phyloP scores from a whole-genome alignment of 1,140 invertebrate species.

The Drosophila nigrodunni region DNA sequence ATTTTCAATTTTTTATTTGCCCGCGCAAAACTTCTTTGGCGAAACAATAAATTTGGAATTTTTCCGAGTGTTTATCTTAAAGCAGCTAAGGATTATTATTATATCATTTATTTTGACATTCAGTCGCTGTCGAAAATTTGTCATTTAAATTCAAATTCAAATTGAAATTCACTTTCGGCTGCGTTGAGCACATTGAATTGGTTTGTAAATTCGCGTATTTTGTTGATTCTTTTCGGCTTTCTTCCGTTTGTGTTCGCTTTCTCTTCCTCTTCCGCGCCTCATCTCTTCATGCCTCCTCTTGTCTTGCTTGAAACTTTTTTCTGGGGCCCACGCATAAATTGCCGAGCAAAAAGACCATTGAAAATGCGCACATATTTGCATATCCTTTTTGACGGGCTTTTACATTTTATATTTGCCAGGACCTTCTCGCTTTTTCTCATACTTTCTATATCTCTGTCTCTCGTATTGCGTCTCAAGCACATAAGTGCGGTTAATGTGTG shows the following conservation, averaged over 20 bases:
- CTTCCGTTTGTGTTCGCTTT: slow-evolving; percentile 28
- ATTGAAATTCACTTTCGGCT: slow-evolving; percentile 60
- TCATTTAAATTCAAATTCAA: slow-evolving; percentile 79
- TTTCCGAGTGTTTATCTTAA: slow-evolving; percentile 22
- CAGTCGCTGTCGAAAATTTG: slow-evolving; percentile 61
- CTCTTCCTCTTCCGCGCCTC: not conserved
- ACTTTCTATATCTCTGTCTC: not conserved
- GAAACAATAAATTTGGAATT: slow-evolving; percentile 1
- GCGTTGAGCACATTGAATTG: slow-evolving; percentile 74
- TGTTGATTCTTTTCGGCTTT: slow-evolving; percentile 58
- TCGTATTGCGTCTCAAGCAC: slow-evolving; percentile 18
- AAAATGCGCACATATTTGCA: slow-evolving; percentile 75
- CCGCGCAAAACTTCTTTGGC: slow-evolving; percentile 3
- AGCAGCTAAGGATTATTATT: slow-evolving; percentile 42
- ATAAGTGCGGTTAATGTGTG: slow-evolving; percentile 72
- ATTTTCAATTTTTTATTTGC: not conserved
- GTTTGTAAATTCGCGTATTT: slow-evolving; percentile 82
- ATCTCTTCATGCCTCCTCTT: not conserved
- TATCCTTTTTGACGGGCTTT: slow-evolving; percentile 64
- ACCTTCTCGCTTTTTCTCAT: not conserved
- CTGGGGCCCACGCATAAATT: slow-evolving; percentile 66
- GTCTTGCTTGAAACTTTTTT: slow-evolving; percentile 26
- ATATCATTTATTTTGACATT: slow-evolving; percentile 42
- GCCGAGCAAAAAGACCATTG: slow-evolving; percentile 51
- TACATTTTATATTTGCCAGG: slow-evolving; percentile 26